Evolutionary conservation across 2,888 invertebrate species (phyloP).

Genomic region (Arrhopalites spinosus): DNA sequence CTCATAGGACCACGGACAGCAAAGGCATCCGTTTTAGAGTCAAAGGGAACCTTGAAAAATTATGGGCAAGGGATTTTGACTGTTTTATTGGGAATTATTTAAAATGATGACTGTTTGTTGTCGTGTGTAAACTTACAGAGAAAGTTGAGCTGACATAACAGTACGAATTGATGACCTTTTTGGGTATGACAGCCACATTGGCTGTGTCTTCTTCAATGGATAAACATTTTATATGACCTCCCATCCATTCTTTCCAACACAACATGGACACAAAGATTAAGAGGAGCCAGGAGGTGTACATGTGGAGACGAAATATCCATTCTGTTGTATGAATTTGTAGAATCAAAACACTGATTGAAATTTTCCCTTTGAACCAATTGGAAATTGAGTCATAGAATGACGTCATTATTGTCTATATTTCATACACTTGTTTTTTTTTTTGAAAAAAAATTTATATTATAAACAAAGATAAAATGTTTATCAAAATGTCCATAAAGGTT

Average conservation of each 20-base stretch:
- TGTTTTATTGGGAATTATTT: not conserved
- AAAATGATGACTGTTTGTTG: not conserved
- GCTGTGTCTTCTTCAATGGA: conserved; percentile 47
- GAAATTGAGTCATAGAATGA: not conserved
- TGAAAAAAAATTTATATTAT: no score
- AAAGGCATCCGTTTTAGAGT: conserved; percentile 14
- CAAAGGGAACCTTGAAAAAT: conserved; percentile 46
- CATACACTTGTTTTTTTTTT: no score
- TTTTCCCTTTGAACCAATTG: conserved; percentile 32
- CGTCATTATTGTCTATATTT: not conserved
- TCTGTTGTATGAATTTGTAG: conserved; percentile 47
- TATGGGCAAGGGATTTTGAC: not conserved
- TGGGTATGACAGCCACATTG: conserved; percentile 46
- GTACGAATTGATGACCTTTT: conserved; percentile 50
- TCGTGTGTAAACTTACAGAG: conserved; percentile 43
- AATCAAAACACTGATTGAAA: conserved; percentile 8
- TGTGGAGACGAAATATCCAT: conserved; percentile 52
- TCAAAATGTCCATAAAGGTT: no score
- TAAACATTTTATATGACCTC: conserved; percentile 51
- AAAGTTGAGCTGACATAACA: conserved; percentile 55
- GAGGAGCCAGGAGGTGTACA: conserved; percentile 45
- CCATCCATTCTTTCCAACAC: conserved; percentile 49
- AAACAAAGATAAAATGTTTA: no score
- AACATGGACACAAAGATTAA: conserved; percentile 49
- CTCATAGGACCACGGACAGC: conserved; percentile 14